These are phyloP conservation scores for Drosophila robusta DNA, from an alignment of 2,888 invertebrate genomes.

Conservation along the genomic window DNA sequence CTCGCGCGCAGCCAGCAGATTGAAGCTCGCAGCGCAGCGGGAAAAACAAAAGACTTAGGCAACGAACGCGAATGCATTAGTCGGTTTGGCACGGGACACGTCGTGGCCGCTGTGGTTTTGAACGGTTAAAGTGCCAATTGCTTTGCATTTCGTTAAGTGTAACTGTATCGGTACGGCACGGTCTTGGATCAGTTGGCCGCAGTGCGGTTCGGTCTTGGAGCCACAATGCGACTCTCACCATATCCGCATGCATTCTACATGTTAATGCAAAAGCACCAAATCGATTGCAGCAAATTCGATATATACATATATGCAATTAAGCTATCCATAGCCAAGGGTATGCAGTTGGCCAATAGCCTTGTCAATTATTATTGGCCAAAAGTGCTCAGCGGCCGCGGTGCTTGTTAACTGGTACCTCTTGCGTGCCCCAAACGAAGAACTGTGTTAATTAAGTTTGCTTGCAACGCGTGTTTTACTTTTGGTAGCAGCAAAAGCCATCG, in stretches of 20 bases:
- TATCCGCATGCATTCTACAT: slow-evolving; percentile 21
- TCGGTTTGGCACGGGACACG: slow-evolving; percentile 45
- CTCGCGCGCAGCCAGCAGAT: slow-evolving; percentile 1
- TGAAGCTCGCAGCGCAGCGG: not conserved
- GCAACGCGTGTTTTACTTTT: slow-evolving; percentile 39
- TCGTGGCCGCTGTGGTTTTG: slow-evolving; percentile 36
- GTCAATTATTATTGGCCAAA: slow-evolving; percentile 56
- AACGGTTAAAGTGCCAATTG: slow-evolving; percentile 73
- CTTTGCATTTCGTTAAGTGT: slow-evolving; percentile 37
- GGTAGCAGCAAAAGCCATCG: slow-evolving; percentile 38
- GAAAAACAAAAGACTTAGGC: slow-evolving; percentile 72
- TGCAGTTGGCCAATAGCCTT: slow-evolving; percentile 38
- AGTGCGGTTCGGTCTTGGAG: slow-evolving; percentile 8
- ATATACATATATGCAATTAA: slow-evolving; percentile 24
- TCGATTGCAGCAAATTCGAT: slow-evolving; percentile 39
- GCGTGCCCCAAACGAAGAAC: slow-evolving; percentile 59
- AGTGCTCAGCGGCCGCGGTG: slow-evolving; percentile 12
- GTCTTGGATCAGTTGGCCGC: not conserved
- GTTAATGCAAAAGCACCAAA: slow-evolving; percentile 8
- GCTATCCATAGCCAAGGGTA: slow-evolving; percentile 59
- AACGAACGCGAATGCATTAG: slow-evolving; percentile 64
- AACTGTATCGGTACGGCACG: slow-evolving; percentile 21
- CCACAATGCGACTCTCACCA: slow-evolving; percentile 21
- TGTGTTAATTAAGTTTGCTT: slow-evolving; percentile 65
- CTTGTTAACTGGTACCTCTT: slow-evolving; percentile 32